Base-by-base conservation (phyloP, 1,140 invertebrate species). In the Hormaphis cornu region DNA sequence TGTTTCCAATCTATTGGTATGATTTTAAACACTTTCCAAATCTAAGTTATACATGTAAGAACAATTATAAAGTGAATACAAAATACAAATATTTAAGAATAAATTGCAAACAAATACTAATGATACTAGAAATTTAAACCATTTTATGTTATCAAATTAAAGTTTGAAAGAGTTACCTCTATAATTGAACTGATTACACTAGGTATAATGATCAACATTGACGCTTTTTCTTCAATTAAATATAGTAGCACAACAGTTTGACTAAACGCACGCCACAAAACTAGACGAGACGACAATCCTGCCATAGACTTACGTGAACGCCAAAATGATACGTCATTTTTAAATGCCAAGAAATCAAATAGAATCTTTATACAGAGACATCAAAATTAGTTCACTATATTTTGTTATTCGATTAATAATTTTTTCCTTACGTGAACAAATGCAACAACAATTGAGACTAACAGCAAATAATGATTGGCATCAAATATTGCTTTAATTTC, bases 261-360 rank as follows among this genome's bases (percentile, higher is more conserved):
- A 69, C 93, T 96, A 75, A 98, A 91, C 30, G 89, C 89, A 58
- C 94, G 82, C 95, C 96, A 98, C 9, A 96, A 73, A 6, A 97
- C 87, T 4, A 91, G 93, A 69, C 90, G 83, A 10, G 86, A 83
- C 8, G 95, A 98, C 3, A 98, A 77, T 1, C 96, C 97, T 33
- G 87, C 91, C 78, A 97, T 88, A 1, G 87, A 89, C 37, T 85
- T 85, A 74, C 90, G 86, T 14, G 85, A 83, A 69, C 86, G 84
- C 96, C 97, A 99, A 78, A 97, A 99, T 72, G 83, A 86, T 5
- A 99, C 90, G 74, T 99, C 96, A 79, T 97, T 98, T 83, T 98
- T 98, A 75, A 99, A 97, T 2, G 96, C 93, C 52, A 99, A 80
- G 75, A 98, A 93, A 77, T 99, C 96, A 77, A 99, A 95, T 10